These are phyloP conservation scores for Dromiciops gliroides DNA, from an alignment of 2,113 vertebrate species.

Conservation along the genomic window DNA sequence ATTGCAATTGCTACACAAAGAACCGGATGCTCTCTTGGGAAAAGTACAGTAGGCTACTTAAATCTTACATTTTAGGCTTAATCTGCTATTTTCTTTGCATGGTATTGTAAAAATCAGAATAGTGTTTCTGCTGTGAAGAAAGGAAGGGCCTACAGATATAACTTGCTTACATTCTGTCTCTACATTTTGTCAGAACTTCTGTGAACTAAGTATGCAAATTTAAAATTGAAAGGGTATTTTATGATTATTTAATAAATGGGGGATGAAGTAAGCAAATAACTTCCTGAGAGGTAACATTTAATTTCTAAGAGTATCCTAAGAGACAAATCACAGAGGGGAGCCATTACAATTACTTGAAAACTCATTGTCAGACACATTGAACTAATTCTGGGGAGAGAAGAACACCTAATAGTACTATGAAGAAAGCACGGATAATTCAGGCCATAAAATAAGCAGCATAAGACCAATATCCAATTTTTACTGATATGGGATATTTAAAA, in stretches of 20 bases:
- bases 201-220: constrained; percentile 57
- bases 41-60: too few species aligned
- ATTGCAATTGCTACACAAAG: background rate
- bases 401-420: constrained; percentile 50
- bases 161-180: background rate
- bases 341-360: constrained; percentile 75
- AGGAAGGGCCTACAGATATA: background rate
- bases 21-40: background rate
- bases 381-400: constrained; percentile 70
- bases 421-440: constrained; percentile 54
- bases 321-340: constrained; percentile 72
- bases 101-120: background rate
- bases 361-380: constrained; percentile 69
- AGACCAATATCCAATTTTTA: background rate
- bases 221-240: constrained; percentile 68
- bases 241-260: constrained; percentile 78
- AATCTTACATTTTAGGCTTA: background rate
- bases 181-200: constrained; percentile 9
- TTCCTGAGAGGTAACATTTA: constrained; percentile 72
- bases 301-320: constrained; percentile 75
- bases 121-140: background rate
- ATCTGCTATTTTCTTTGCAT: background rate
- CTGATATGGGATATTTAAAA: background rate
- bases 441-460: constrained; percentile 73
- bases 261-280: constrained; percentile 74